Evolutionary conservation across 2,113 vertebrate genomes (phyloP).

Genomic region (Martes martes): DNA sequence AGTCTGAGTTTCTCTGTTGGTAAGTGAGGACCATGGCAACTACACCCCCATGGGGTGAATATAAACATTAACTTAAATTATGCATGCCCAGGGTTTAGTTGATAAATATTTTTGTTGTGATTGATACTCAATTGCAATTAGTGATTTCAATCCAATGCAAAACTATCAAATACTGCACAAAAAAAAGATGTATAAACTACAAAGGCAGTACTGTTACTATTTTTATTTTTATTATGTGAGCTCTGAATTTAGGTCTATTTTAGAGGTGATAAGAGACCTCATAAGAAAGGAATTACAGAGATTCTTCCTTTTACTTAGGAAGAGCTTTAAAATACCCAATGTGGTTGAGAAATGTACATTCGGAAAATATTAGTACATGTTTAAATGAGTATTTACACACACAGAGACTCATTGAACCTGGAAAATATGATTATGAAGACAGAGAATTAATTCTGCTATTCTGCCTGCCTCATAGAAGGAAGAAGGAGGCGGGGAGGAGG

Average conservation of each 20-base stretch:
- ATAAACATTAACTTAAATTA: neutral
- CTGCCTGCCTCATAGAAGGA: neutral
- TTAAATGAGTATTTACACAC: slow-evolving; percentile 2
- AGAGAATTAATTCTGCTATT: slow-evolving; percentile 48
- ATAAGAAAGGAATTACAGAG: neutral
- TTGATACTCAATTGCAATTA: neutral
- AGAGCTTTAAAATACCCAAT: neutral
- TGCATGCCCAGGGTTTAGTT: accelerated
- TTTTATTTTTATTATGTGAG: neutral
- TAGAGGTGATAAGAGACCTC: neutral
- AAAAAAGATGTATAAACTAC: neutral
- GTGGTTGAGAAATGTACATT: neutral
- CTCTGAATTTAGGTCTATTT: neutral
- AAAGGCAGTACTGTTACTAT: neutral
- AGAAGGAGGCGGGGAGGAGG: neutral
- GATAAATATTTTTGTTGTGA: neutral
- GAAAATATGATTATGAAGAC: neutral
- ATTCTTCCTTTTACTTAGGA: neutral
- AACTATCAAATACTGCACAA: neutral
- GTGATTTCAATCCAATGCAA: neutral
- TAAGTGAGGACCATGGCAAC: neutral
- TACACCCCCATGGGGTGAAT: neutral
- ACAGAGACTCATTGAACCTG: accelerated
- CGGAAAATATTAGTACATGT: neutral
- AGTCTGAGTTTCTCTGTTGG: neutral